These are phyloP conservation scores for Onychostoma macrolepis DNA, from an alignment of 2,113 vertebrate genomes.

Conservation along the genomic window DNA sequence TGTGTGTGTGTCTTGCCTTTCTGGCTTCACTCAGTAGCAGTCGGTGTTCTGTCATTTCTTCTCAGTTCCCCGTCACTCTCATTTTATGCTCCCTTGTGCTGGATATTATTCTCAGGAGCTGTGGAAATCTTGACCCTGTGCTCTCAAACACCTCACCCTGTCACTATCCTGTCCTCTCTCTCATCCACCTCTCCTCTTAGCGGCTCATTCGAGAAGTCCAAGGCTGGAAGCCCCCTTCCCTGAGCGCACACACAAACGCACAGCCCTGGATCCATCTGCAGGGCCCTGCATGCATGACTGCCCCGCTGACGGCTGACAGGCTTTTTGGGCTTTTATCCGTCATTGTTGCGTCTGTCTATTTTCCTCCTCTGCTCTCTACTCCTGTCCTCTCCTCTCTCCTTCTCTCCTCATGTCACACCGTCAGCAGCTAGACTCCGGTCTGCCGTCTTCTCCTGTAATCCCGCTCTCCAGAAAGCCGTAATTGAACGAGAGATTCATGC, in stretches of 20 bases:
- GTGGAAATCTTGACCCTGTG: conserved; percentile 14
- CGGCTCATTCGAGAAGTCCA: conserved; percentile 6
- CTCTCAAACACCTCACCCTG: conserved; percentile 22
- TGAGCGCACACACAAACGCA: conserved; percentile 47
- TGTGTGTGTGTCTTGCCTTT: neutral
- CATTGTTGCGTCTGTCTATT: conserved; percentile 73
- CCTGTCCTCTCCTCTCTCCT: conserved; percentile 39
- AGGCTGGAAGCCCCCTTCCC: conserved; percentile 2
- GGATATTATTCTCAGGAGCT: conserved; percentile 26
- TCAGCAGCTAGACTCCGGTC: conserved; percentile 37
- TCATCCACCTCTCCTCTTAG: conserved; percentile 7
- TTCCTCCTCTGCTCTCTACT: conserved; percentile 69
- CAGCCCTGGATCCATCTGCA: conserved; percentile 44
- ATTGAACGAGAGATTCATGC: conserved; percentile 73
- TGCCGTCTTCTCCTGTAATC: conserved; percentile 70
- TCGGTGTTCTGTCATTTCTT: conserved; percentile 25
- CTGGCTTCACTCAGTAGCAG: neutral
- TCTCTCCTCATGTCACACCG: conserved; percentile 61
- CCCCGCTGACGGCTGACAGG: conserved; percentile 77
- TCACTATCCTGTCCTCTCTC: conserved; percentile 45
- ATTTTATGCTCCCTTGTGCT: neutral
- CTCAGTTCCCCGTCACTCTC: conserved; percentile 53
- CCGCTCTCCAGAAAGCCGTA: conserved; percentile 77
- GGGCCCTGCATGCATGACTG: conserved; percentile 74
- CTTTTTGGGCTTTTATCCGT: conserved; percentile 79